Evolutionary conservation across 2,888 invertebrate species (phyloP), one percentile per base, ranked within the genome.

Genomic region (Odontocolon sp.): DNA sequence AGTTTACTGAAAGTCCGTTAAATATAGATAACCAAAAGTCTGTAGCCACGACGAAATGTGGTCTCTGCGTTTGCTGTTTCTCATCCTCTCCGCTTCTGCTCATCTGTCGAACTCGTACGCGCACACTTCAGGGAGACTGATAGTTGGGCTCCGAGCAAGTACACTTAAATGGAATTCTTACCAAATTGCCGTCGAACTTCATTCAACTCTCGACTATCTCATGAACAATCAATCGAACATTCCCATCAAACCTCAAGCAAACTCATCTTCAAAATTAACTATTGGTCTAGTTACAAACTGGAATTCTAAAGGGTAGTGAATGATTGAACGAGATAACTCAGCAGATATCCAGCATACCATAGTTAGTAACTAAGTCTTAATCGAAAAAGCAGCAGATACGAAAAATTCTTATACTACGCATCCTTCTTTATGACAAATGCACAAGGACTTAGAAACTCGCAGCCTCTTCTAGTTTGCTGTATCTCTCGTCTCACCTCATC

Each of bases 1-100:
- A 86, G 84, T 86, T 82, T 81, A 79, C 68, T 70, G 78, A 82
- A 83, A 84, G 82, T 83, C 78, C 69, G 71, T 85, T 83, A 83
- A 84, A 85, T 84, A 85, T 84, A 86, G 83, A 85, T 84, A 85
- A 83, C 81, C 71, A 66, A 77, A 76, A 80, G 80, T 77, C 47
- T 61, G 14, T 38, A 61, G 45, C 47, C 47, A 40, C 71, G 54
- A 67, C 54, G 38, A 26, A 67, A 61, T 47, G 40, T 50, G 33
- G 16, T 21, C 28, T 28, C 14, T 18, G 28, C 67, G 64, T 71
- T 76, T 71, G 71, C 71, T 36, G 56, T 71, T 71, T 67, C 71
- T 67, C 67, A 33, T 76, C 70, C 59, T 36, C 40, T 23, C 36
- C 11, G 9, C 8, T 18, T 31, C n/a, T n/a, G n/a, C n/a, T 40